A percentile compares a stretch with the other conserved stretches of the same genome.
Evolutionary conservation across 1,140 invertebrate genomes (phyloP).

Genomic region (Diuraphis noxia): DNA sequence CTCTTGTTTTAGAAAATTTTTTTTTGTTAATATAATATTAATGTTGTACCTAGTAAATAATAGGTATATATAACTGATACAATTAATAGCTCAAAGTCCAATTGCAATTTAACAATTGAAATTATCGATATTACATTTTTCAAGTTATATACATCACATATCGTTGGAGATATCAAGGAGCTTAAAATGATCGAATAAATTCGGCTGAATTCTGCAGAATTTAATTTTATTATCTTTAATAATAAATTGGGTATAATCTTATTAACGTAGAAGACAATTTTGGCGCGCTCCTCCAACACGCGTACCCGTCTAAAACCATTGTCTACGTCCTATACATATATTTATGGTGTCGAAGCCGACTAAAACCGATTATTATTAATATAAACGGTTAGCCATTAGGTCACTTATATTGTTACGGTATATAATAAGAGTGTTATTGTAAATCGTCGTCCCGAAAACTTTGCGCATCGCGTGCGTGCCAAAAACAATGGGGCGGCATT

Average conservation of each 20-base stretch:
- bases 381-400: background rate
- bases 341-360: background rate
- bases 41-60: background rate
- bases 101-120: background rate
- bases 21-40: too few relatives aligned
- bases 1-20: too few relatives aligned
- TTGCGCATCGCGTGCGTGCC: background rate
- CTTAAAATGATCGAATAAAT: background rate
- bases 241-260: background rate
- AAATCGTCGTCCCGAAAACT: background rate
- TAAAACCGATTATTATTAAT: slow-evolving; percentile 2
- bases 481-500: background rate
- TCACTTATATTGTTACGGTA: background rate
- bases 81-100: background rate
- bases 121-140: background rate
- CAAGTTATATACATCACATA: background rate
- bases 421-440: background rate
- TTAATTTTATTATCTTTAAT: background rate
- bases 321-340: background rate
- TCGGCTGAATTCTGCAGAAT: background rate
- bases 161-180: background rate
- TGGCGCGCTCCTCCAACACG: background rate
- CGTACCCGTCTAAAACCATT: too few relatives aligned
- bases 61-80: background rate
- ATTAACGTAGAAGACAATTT: background rate